Evolutionary conservation across 2,113 vertebrate species (phyloP), one percentile per base, ranked within the genome.

Genomic region (Sinocyclocheilus rhinocerous): DNA sequence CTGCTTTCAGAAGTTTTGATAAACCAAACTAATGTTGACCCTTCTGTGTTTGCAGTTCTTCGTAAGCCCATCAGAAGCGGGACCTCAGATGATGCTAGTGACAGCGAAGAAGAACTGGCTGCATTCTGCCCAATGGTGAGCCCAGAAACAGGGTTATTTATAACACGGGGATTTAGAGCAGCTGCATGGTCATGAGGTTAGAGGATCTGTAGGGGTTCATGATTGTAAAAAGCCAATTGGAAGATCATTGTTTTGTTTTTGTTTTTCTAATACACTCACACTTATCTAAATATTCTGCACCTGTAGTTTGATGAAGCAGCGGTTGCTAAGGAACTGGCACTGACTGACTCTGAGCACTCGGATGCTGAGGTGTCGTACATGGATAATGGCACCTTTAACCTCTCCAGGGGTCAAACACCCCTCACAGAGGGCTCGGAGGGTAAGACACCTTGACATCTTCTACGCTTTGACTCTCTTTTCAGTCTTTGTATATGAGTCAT

Each of bases 381-480:
- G 24, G 97, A 98, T 33, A 99, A 97, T 0, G 97, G 97, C 18
- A 98, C 97, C 0, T 99, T 99, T 90, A 98, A 99, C 89, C 95
- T 98, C 10, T 99, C 98, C 0, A 94, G 97, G 24, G 98, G 97
- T 36, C 97, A 98, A 81, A 98, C 97, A 0, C 97, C 98, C 2
- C 94, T 99, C 81, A 98, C 98, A 0, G 98, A 99, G 89, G 98
- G 97, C 61, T 99, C 98, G 13, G 98, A 99, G 94, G 98, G 98
- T 97, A 92, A 86, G 87, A 20, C 12, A 10, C 8, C 22, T 22
- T 16, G 3, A 33, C 7, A 6, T 70, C 67, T 36, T 70, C 29
- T 36, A 2, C 4, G 9, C 16, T 70, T 36, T 36, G 18, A 20
- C 16, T 9, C 13, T 4, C 16, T 39, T 10, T 70, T 22, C 9